Base-by-base conservation (phyloP, 2,888 invertebrate genomes). In the Neoascia interrupta region DNA sequence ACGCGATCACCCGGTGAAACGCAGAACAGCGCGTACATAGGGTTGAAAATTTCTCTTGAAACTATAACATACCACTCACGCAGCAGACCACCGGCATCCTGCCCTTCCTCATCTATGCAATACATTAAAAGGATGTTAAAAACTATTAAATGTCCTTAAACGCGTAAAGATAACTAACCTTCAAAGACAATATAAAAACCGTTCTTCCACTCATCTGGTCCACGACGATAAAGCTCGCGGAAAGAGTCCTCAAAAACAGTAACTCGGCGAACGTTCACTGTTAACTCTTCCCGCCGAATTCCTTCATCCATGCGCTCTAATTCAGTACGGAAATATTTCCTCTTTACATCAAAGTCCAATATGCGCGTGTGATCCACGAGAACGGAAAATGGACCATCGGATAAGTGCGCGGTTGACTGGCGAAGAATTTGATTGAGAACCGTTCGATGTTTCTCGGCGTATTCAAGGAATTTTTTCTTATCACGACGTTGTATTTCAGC, bases 31-130 rank as follows among this genome's bases (percentile, higher is more conserved):
- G 96, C 96, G 86, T 97, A 97, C 93, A 95, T 96, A 0, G 96
- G 96, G 88, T 97, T 97, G 90, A 97, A 97, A 83, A 97, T 96
- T 88, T 97, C 96, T 49, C 96, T 90, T 0, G 96, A 96, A 81
- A 97, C 96, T 68, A 97, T 96, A 82, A 94, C 92, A 88, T 96
- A 97, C 96, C 96, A 97, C 86, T 97, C 97, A 70, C 96, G 90
- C 23, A 97, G 89, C 47, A 97, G 90, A 53, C 96, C 96, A 63
- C 96, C 96, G 23, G 96, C 96, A 89, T 97, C 97, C 88, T 97
- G 96, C 1, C 96, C 97, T 89, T 97, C 96, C 87, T 97, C 96
- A 83, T 95, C 95, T 94, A 83, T 8, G n/a, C n/a, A n/a, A n/a
- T n/a, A n/a, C n/a, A n/a, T n/a, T n/a, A n/a, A n/a, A n/a, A n/a